A percentile compares a stretch with the other conserved stretches of the same genome.
phyloP scores from a whole-genome alignment of 2,113 vertebrate species.

The Paradisaea rubra region DNA sequence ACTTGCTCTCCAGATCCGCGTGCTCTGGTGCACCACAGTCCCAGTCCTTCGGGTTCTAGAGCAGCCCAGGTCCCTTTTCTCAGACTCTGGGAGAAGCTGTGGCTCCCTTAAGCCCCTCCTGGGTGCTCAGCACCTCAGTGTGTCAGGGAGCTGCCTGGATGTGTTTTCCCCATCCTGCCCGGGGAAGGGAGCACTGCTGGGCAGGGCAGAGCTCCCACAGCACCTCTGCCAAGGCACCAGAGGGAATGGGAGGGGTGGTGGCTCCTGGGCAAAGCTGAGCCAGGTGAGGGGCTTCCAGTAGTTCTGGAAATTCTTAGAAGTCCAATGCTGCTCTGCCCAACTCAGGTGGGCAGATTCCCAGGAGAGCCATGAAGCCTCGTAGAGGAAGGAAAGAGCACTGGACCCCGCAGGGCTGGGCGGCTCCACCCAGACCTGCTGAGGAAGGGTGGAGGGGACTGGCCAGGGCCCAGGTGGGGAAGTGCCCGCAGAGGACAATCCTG shows the following conservation, averaged over 20 bases:
- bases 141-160: not conserved
- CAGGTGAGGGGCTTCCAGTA: not conserved
- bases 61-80: not conserved
- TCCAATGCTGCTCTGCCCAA: not conserved
- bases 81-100: not conserved
- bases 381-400: not conserved
- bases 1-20: fast-evolving
- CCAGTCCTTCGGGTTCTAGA: not conserved
- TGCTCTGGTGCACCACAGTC: not conserved
- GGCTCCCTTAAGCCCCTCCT: not conserved
- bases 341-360: not conserved
- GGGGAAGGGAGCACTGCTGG: not conserved
- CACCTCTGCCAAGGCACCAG: not conserved
- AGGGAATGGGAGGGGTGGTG: fast-evolving
- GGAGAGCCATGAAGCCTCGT: fast-evolving
- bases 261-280: not conserved
- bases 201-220: not conserved
- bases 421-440: not conserved
- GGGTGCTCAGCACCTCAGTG: not conserved
- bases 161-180: not conserved
- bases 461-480: not conserved
- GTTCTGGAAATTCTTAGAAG: not conserved
- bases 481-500: not conserved
- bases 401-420: not conserved
- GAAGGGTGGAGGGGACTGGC: not conserved